These are phyloP conservation scores for Pagrus major DNA, from an alignment of 2,113 vertebrate species.

Conservation along the genomic window DNA sequence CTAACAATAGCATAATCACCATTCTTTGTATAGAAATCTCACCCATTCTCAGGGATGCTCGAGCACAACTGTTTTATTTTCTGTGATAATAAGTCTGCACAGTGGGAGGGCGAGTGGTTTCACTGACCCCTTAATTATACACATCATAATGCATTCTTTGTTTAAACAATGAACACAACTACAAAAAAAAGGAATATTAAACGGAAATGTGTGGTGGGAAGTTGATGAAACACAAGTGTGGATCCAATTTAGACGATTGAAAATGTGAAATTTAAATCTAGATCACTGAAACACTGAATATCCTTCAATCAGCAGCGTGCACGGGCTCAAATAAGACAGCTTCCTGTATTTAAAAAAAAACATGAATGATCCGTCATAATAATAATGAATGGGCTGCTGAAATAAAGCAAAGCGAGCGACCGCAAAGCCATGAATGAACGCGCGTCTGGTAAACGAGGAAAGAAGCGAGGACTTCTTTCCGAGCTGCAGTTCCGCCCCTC, in stretches of 20 bases:
- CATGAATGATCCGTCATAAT: slow-evolving; percentile 67
- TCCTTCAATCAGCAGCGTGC: not conserved
- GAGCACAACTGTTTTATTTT: not conserved
- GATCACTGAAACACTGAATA: not conserved
- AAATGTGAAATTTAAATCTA: not conserved
- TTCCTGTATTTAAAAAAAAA: too few relatives aligned
- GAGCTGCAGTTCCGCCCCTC: slow-evolving; percentile 32
- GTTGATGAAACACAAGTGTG: not conserved
- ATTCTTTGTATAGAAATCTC: slow-evolving; percentile 6
- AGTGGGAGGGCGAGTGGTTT: too few relatives aligned
- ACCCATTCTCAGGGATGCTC: not conserved
- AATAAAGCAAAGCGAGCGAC: slow-evolving; percentile 28
- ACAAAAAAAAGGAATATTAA: not conserved
- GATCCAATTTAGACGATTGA: too few relatives aligned
- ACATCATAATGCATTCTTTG: not conserved
- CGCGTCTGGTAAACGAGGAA: slow-evolving; percentile 12
- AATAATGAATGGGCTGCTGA: slow-evolving; percentile 70
- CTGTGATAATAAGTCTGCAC: not conserved
- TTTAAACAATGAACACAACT: not conserved
- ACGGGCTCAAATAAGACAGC: not conserved
- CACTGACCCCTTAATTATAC: too few relatives aligned
- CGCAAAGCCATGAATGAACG: slow-evolving; percentile 69
- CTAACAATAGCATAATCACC: slow-evolving; percentile 28
- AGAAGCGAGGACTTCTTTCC: slow-evolving; percentile 40
- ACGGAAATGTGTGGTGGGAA: not conserved